Evolutionary conservation across 2,888 invertebrate genomes (phyloP), one percentile per base, ranked within the genome.

Genomic region (Andrena bicolor): DNA sequence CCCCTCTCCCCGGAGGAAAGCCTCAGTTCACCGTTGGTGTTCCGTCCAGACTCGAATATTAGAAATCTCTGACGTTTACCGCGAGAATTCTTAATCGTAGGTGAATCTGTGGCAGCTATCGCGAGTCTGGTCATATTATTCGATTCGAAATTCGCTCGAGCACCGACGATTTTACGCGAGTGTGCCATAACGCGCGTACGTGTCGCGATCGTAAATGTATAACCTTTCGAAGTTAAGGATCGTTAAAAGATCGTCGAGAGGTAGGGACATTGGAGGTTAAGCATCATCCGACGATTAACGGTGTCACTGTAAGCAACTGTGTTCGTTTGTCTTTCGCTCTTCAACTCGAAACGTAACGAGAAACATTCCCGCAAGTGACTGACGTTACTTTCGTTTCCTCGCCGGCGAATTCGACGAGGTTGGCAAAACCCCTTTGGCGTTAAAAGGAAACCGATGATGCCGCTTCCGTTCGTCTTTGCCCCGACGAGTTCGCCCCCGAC

Each of bases 131-230:
- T 70, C 70, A 48, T 48, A 35, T 48, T 61, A 35, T 68, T 56
- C 73, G 56, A 68, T 58, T 80, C 20, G 63, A 84, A 83, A 76
- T 76, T 66, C 70, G 75, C 84, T 83, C 63, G 63, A 77, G 71
- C 28, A 56, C 68, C 60, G 71, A 68, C 56, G 58, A 66, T 63
- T 83, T 88, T 75, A 82, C 77, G 51, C 84, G 83, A 87, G 83
- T 88, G 90, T 92, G 91, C 91, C 91, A 92, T 92, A 90, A 76
- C 85, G 80, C 86, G 85, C 80, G 58, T 82, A 79, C 76, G 80
- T 84, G 83, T 89, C 80, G 85, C 73, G 80, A 80, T 84, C 53
- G 60, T 82, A 81, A 82, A 63, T 2, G 10, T 56, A 60, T 82
- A 80, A 84, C 53, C 76, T 69, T 82, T 76, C 65, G 64, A 60